Conservation (phyloP, 1,140 invertebrate species). For the Stenopsyche tienmushanensis region DNA sequence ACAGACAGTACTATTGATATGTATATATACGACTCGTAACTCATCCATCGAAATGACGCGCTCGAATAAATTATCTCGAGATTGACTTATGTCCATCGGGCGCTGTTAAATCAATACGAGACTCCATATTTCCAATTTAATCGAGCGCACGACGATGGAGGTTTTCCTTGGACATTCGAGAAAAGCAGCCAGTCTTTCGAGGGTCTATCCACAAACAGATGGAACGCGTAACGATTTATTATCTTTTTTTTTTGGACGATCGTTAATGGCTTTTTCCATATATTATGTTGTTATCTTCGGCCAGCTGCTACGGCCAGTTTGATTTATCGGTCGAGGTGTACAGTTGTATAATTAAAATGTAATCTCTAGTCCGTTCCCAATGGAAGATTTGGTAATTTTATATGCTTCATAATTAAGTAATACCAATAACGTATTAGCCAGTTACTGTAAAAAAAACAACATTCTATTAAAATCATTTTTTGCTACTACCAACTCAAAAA, state of each 20-base stretch:
- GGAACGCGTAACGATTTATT: constrained; percentile 24
- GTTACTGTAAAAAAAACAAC: no score
- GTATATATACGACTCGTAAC: no score
- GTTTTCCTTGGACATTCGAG: no score
- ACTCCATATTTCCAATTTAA: no score
- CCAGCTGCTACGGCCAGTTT: constrained; percentile 19
- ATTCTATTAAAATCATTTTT: background rate
- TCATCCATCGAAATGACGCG: background rate
- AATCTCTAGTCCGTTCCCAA: constrained; percentile 17
- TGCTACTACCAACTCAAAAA: background rate
- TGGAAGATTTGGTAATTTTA: constrained; percentile 20
- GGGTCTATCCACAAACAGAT: no score
- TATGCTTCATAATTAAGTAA: constrained; percentile 23
- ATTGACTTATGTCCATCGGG: background rate
- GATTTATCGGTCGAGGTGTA: constrained; percentile 20
- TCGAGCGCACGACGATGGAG: no score
- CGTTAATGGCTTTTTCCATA: constrained; percentile 28
- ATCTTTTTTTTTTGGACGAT: constrained; percentile 20
- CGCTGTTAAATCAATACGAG: background rate
- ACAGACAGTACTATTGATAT: no score
- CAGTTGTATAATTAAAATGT: constrained; percentile 30
- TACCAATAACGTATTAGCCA: constrained; percentile 14
- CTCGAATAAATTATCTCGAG: background rate
- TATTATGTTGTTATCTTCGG: constrained; percentile 30
- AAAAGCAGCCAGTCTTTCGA: no score